Evolutionary conservation across 1,140 invertebrate species (phyloP).

Genomic region (Ceratosolen fusciceps): DNA sequence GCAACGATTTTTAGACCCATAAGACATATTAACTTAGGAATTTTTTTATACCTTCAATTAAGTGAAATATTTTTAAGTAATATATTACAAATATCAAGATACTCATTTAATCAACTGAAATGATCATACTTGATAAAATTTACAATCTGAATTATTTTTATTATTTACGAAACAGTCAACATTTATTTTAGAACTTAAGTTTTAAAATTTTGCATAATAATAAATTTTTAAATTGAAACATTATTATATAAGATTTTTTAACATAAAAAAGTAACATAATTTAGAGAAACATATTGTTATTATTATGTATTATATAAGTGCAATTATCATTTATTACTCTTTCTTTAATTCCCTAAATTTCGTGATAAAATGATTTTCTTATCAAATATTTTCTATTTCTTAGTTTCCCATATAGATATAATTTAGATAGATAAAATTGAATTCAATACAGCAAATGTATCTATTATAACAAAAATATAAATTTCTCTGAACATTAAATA

Average conservation of each 20-base stretch:
- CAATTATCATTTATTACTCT: conserved; percentile 29
- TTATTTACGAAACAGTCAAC: background rate
- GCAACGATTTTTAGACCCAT: too few species aligned
- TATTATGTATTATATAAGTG: conserved; percentile 27
- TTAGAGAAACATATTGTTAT: conserved; percentile 14
- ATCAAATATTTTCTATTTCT: conserved; percentile 2
- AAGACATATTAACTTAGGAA: too few species aligned
- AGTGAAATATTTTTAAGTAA: background rate
- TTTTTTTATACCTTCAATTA: background rate
- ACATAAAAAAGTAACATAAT: background rate
- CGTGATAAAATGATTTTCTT: too few species aligned
- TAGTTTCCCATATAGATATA: background rate
- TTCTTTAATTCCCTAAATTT: too few species aligned
- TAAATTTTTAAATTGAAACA: conserved; percentile 15
- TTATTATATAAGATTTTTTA: conserved; percentile 23
- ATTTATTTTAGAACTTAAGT: conserved; percentile 18
- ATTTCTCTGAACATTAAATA: too few species aligned
- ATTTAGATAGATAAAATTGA: background rate
- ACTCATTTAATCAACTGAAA: background rate
- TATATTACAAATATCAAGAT: background rate
- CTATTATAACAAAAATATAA: conserved; percentile 30
- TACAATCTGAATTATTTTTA: background rate
- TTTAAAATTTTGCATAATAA: conserved; percentile 17
- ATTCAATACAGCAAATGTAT: background rate
- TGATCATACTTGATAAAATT: too few species aligned